Base-by-base conservation (phyloP, 2,888 invertebrate genomes). In the Caradrina kadenii region DNA sequence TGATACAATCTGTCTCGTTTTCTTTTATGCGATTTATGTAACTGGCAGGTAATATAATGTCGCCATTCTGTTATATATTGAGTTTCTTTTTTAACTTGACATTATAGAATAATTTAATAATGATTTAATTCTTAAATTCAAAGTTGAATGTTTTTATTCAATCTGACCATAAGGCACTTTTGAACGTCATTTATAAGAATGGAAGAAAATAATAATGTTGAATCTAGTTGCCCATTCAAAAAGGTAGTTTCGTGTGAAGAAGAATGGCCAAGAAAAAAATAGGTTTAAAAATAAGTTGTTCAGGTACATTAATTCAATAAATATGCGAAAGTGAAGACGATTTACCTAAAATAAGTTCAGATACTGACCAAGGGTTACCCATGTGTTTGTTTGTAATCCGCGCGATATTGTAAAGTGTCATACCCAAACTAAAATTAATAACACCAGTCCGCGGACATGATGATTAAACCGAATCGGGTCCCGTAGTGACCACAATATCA, bases 401-500 rank as follows among this genome's bases (percentile, higher is more conserved):
- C 22, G 3, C 22, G 1, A 62, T 19, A 31, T 58, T 45, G 17
- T 39, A 53, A 55, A 53, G n/a, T 22, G 53, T 35, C 35, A 45
- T 22, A 69, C 52, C 21, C 15, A 49, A 31, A 60, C n/a, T 39
- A 48, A 59, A 67, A 63, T 81, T 58, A 72, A 78, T 68, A 62
- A 72, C 42, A 59, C 7, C 49, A 26, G 45, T 54, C 26, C 17
- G 48, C 19, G 61, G 19, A 68, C 49, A 69, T 68, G 48, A 65
- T 72, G 53, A 79, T 79, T 54, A 59, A 73, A 63, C 65, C 56
- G 55, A 73, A 79, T 65, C 53, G 60, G 69, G 74, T 58, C 45
- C 61, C 52, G 48, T 68, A 72, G 69, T 80, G 76, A 81, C 78
- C 78, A 82, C 81, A 76, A 73, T 78, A 75, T 78, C 64, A 79